These are phyloP conservation scores for Drosophila bipectinata DNA, from an alignment of 1,140 invertebrate genomes.

Conservation along the genomic window DNA sequence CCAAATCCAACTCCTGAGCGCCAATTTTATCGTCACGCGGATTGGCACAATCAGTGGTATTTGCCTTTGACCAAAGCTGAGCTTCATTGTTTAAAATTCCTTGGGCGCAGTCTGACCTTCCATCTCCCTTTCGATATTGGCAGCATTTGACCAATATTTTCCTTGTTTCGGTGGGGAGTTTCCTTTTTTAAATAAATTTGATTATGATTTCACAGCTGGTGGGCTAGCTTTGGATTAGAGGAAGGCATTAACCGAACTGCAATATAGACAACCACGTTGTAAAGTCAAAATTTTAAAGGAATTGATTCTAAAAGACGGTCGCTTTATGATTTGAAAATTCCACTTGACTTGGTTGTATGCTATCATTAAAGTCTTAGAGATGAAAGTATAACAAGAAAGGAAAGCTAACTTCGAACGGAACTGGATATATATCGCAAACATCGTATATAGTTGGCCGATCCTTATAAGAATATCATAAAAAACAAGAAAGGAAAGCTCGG, in stretches of 20 bases:
- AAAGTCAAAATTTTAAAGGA: slow-evolving; percentile 31
- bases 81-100: slow-evolving; percentile 63
- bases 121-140: slow-evolving; percentile 35
- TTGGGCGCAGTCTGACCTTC: slow-evolving; percentile 11
- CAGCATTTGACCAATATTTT: slow-evolving; percentile 59
- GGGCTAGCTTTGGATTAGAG: background rate
- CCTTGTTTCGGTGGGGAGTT: slow-evolving; percentile 35
- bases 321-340: too few species aligned
- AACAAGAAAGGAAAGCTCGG: too few species aligned
- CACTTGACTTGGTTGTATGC: too few species aligned
- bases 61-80: slow-evolving; percentile 71
- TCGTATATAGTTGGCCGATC: too few species aligned
- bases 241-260: slow-evolving; percentile 8
- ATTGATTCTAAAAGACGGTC: slow-evolving; percentile 60
- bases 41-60: slow-evolving; percentile 81
- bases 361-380: too few species aligned
- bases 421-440: too few species aligned
- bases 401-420: too few species aligned
- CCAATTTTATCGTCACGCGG: slow-evolving; percentile 77
- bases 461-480: too few species aligned
- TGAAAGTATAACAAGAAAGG: too few species aligned
- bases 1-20: slow-evolving; percentile 36
- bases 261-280: slow-evolving; percentile 30
- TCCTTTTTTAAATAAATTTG: slow-evolving; percentile 74
- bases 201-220: slow-evolving; percentile 41